Percentiles rank a stretch among this genome's conserved stretches.
These are phyloP conservation scores for Plectrocnemia conspersa DNA, from an alignment of 1,140 invertebrate genomes.

Conservation along the genomic window DNA sequence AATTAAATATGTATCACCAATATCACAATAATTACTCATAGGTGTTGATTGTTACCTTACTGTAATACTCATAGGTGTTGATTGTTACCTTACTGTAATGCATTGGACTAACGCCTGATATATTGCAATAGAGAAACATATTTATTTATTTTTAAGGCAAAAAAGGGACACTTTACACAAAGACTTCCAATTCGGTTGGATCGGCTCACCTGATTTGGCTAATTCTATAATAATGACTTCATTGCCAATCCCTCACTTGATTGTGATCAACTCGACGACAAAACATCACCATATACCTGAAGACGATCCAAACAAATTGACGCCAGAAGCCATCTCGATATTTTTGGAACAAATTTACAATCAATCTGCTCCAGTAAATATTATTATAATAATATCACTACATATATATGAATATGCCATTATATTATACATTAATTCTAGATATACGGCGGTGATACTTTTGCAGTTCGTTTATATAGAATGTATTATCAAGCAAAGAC, in stretches of 20 bases:
- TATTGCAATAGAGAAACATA: no score
- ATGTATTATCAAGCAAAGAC: conserved; percentile 72
- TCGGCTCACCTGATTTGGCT: conserved; percentile 76
- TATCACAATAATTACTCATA: no score
- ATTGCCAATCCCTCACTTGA: conserved; percentile 75
- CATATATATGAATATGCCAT: conserved; percentile 8
- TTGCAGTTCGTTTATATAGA: conserved; percentile 66
- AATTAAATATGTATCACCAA: no score
- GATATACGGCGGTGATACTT: conserved; percentile 77
- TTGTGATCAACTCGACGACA: conserved; percentile 86
- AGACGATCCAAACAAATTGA: conserved; percentile 74
- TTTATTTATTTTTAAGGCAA: conserved; percentile 47
- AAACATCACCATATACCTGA: conserved; percentile 87
- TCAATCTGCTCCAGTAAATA: conserved; percentile 63
- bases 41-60: no score
- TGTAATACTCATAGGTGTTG: no score
- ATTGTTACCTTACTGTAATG: no score
- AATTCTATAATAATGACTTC: conserved; percentile 87
- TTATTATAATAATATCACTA: conserved; percentile 2
- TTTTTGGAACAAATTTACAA: conserved; percentile 73
- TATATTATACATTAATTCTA: conserved; percentile 38
- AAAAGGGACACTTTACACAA: conserved; percentile 75
- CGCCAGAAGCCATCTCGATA: conserved; percentile 69
- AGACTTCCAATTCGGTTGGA: conserved; percentile 90
- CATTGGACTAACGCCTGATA: no score